These are phyloP conservation scores for Nymphalis io DNA, from an alignment of 1,140 invertebrate genomes.

Conservation along the genomic window DNA sequence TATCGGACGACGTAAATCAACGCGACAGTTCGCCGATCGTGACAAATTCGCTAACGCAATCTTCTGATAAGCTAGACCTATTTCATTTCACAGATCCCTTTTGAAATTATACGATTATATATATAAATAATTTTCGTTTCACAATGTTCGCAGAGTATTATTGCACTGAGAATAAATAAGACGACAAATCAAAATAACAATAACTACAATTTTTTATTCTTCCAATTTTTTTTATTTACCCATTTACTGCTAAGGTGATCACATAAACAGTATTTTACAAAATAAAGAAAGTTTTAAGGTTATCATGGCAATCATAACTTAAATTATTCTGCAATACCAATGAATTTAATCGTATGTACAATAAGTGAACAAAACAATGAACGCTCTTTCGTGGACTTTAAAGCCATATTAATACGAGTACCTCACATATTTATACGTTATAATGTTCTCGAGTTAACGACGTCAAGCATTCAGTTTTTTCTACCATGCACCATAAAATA, in stretches of 20 bases:
- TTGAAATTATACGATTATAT: not conserved
- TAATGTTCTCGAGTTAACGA: constrained; percentile 79
- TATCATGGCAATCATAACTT: not conserved
- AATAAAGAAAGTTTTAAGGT: too few species aligned
- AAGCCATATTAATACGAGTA: constrained; percentile 65
- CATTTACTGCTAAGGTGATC: too few species aligned
- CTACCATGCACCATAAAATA: constrained; percentile 71
- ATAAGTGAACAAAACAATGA: constrained; percentile 55
- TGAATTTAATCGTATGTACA: not conserved
- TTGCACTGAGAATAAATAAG: too few species aligned
- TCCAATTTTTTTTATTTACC: too few species aligned
- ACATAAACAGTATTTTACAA: too few species aligned
- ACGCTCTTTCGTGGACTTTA: constrained; percentile 73
- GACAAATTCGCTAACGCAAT: constrained; percentile 72
- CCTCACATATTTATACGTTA: constrained; percentile 75
- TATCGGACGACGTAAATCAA: constrained; percentile 66
- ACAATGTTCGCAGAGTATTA: not conserved
- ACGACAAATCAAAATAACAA: too few species aligned
- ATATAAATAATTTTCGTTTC: not conserved
- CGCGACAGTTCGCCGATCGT: constrained; percentile 69
- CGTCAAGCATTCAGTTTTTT: constrained; percentile 70
- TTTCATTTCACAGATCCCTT: not conserved
- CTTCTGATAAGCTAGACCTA: constrained; percentile 57
- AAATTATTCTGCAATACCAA: not conserved
- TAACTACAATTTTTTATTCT: too few species aligned